Percentiles rank a stretch among this genome's conserved stretches.
Evolutionary conservation across 1,140 invertebrate species (phyloP).

Genomic region (Bombyx mandarina): DNA sequence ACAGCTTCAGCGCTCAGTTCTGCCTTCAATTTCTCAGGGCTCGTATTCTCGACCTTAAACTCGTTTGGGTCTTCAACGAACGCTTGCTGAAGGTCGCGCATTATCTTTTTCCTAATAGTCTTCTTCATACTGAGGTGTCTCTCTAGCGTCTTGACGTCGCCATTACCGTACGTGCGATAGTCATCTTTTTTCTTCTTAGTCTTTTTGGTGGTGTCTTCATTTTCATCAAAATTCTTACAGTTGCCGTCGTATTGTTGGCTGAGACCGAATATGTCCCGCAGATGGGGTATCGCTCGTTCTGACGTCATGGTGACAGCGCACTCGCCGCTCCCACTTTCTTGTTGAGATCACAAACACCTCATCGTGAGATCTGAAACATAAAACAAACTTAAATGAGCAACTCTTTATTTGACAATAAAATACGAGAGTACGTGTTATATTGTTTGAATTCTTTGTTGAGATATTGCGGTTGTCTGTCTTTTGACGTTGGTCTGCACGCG

Average conservation of each 20-base stretch:
- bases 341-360: constrained; percentile 50
- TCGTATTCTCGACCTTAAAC: constrained; percentile 78
- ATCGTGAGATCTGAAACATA: constrained; percentile 55
- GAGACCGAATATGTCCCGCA: constrained; percentile 79
- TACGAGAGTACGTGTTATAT: not conserved
- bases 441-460: constrained; percentile 1
- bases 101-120: constrained; percentile 88
- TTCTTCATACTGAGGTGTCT: constrained; percentile 90
- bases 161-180: constrained; percentile 75
- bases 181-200: constrained; percentile 76
- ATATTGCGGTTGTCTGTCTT: constrained; percentile 3
- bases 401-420: constrained; percentile 1
- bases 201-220: constrained; percentile 73
- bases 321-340: constrained; percentile 33
- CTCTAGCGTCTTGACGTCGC: constrained; percentile 83
- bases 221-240: constrained; percentile 42
- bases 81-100: constrained; percentile 83
- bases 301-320: constrained; percentile 60
- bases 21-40: constrained; percentile 77
- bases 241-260: constrained; percentile 51
- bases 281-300: constrained; percentile 77
- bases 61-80: constrained; percentile 83
- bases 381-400: constrained; percentile 4
- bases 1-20: constrained; percentile 78
- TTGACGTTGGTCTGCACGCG: constrained; percentile 1